phyloP scores from a whole-genome alignment of 2,888 invertebrate genomes.

The Lymantria monacha region DNA sequence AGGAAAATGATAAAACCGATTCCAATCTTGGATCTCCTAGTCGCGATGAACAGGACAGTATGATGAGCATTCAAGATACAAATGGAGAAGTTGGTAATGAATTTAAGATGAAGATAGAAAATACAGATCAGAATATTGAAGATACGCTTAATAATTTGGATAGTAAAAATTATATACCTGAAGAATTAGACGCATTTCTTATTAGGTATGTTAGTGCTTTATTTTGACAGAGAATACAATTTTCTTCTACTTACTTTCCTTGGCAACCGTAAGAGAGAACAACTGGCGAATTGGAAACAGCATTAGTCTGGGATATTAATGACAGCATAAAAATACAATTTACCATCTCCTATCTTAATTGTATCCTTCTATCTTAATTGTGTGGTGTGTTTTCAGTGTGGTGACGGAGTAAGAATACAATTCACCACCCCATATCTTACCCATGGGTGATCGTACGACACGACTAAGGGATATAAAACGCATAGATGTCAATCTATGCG shows the following conservation, averaged over 20 bases:
- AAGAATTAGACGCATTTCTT: constrained; percentile 47
- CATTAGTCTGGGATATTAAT: too few relatives aligned
- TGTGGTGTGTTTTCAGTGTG: too few relatives aligned
- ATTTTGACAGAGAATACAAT: neutral
- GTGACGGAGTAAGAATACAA: too few relatives aligned
- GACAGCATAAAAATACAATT: too few relatives aligned
- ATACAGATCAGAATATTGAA: constrained; percentile 46
- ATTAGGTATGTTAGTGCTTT: constrained; percentile 31
- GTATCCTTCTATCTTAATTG: too few relatives aligned
- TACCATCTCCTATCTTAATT: too few relatives aligned
- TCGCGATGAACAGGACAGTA: constrained; percentile 2
- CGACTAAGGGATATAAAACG: too few relatives aligned
- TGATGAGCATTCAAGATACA: neutral
- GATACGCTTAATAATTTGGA: constrained; percentile 55
- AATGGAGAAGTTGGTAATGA: neutral
- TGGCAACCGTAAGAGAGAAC: too few relatives aligned
- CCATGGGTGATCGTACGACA: too few relatives aligned
- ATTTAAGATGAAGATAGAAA: neutral
- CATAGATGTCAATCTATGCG: too few relatives aligned
- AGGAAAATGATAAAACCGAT: constrained; percentile 23
- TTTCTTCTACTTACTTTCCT: neutral
- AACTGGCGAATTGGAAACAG: too few relatives aligned
- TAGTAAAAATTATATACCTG: constrained; percentile 29
- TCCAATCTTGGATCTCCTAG: neutral
- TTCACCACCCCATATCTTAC: too few relatives aligned